Base-by-base conservation (phyloP, 2,113 vertebrate genomes). In the Abramis brama region DNA sequence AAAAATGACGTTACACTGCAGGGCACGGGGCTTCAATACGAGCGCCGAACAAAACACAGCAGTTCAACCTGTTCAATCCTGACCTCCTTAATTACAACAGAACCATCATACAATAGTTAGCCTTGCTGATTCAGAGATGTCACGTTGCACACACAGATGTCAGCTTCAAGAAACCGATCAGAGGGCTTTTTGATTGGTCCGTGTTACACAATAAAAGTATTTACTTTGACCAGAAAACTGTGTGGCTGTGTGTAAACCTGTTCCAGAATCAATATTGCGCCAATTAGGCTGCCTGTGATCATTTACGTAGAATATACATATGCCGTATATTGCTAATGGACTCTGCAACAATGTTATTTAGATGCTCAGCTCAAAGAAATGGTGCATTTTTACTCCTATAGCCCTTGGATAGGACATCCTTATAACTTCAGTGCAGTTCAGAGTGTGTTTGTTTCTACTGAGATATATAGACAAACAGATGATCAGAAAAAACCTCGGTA, bases 101-200 rank as follows among this genome's bases (percentile, higher is more conserved):
- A 62, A 71, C 50, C 47, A 84, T 71, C 74, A 73, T 43, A 86
- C 60, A 78, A 70, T 77, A 59, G 36, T 62, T 25, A 71, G 33
- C 55, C 25, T 27, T 71, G 55, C 57, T 27, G 47, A 75, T 39
- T 39, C 59, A 64, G 13, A 30, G 43, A 43, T 13, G 5, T 39
- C 59, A 50, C 19, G 3, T 10, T n/a, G 25, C 1, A 1, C 64
- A 23, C 23, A 17, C 21, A 77, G 43, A 74, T 2, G 39, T 17
- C 23, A 43, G n/a, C 45, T 74, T 43, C 71, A 47, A 74, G 43
- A n/a, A 45, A 25, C n/a, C 7, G 8, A 25, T 74, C 43, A 23
- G 39, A 55, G 3, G 47, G 11, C 17, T 25, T 50, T 27, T 33
- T 21, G 36, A 21, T 77, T 55, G 25, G 1, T 19, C 17, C 3